phyloP scores from a whole-genome alignment of 2,113 vertebrate genomes.

The Ondatra zibethicus region DNA sequence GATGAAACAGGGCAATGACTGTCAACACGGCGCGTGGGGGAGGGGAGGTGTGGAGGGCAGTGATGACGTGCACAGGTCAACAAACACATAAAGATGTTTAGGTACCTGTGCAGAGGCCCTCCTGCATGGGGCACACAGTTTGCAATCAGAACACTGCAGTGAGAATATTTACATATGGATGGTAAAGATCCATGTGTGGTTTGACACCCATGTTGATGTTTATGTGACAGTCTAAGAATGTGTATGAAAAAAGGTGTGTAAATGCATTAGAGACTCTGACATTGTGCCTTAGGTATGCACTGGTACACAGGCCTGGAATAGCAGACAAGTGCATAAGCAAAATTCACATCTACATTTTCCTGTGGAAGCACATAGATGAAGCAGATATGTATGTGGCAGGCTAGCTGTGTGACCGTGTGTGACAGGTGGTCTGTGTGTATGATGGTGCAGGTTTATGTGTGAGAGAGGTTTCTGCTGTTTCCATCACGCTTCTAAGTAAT shows the following conservation, averaged over 20 bases:
- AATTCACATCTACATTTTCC: neutral
- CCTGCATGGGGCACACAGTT: too few species aligned
- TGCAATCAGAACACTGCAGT: neutral
- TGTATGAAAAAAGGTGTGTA: neutral
- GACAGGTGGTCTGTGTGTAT: neutral
- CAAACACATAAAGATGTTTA: neutral
- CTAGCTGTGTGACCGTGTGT: neutral
- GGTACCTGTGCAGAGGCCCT: neutral
- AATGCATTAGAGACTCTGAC: neutral
- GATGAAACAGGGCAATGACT: neutral
- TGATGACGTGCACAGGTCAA: neutral
- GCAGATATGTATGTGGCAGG: neutral
- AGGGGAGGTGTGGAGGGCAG: too few species aligned
- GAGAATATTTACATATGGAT: neutral
- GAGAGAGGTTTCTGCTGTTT: slow-evolving; percentile 34
- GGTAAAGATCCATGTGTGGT: neutral
- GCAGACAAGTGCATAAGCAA: neutral
- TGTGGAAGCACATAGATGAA: neutral
- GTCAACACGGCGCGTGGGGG: neutral
- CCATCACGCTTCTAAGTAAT: slow-evolving; percentile 53
- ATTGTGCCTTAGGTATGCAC: neutral
- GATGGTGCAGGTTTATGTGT: neutral
- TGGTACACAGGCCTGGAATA: neutral
- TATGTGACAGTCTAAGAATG: neutral
- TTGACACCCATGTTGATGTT: neutral